These are phyloP conservation scores for Xiphophorus hellerii DNA, from an alignment of 2,113 vertebrate species.

Conservation along the genomic window DNA sequence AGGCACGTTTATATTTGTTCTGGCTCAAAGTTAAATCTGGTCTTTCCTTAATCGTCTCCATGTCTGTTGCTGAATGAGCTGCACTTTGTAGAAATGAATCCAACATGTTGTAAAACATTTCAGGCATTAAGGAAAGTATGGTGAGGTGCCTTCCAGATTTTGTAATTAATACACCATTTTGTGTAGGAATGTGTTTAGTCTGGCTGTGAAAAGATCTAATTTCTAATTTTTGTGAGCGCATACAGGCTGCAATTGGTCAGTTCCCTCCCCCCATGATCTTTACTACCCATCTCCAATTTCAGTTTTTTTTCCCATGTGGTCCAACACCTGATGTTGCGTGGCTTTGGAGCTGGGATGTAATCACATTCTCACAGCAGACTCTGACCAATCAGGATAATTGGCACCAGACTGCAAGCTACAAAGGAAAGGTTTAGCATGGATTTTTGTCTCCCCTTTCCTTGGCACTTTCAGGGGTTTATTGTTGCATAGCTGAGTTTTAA, in stretches of 20 bases:
- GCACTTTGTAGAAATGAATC: conserved; percentile 16
- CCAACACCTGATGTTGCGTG: conserved; percentile 66
- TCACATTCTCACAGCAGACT: conserved; percentile 53
- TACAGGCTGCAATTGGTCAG: conserved; percentile 43
- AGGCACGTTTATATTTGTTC: conserved; percentile 18
- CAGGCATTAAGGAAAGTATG: conserved; percentile 25
- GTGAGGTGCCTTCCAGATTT: conserved; percentile 7
- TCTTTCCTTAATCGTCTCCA: conserved; percentile 12
- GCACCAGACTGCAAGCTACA: conserved; percentile 61
- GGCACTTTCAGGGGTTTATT: conserved; percentile 43
- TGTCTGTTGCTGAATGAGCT: conserved; percentile 22
- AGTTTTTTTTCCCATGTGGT: conserved; percentile 35
- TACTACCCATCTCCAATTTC: conserved; percentile 54
- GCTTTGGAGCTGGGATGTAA: conserved; percentile 52
- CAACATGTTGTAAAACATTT: conserved; percentile 28
- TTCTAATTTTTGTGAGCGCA: conserved; percentile 56
- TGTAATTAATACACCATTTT: conserved; percentile 17
- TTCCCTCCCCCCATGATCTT: background rate
- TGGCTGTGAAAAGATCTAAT: conserved; percentile 10
- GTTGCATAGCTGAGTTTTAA: conserved; percentile 8
- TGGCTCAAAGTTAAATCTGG: conserved; percentile 37
- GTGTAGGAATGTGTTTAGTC: conserved; percentile 43
- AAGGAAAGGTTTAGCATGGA: conserved; percentile 23
- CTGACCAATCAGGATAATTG: conserved; percentile 72
- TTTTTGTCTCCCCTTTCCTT: background rate